A percentile compares a stretch with the other conserved stretches of the same genome.
Evolutionary conservation across 2,888 invertebrate genomes (phyloP).

Genomic region (Drosophila percnosoma): DNA sequence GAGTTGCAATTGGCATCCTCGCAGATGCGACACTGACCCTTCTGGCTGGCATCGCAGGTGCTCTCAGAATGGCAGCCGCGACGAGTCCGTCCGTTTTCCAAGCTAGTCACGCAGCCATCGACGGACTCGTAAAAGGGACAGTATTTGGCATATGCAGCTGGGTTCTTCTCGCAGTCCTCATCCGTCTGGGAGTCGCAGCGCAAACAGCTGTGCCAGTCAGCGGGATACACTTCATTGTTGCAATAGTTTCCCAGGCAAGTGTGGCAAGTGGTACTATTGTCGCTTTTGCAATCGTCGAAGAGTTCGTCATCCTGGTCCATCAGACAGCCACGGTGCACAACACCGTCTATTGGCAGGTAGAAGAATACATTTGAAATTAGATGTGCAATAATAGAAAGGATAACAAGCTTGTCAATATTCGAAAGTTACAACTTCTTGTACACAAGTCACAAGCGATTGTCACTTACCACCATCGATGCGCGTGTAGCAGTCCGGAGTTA

Average conservation of each 20-base stretch:
- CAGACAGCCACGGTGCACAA: slow-evolving; percentile 74
- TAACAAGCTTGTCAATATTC: background rate
- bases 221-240: slow-evolving; percentile 71
- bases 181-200: slow-evolving; percentile 73
- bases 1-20: slow-evolving; percentile 73
- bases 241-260: slow-evolving; percentile 62
- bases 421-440: background rate
- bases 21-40: slow-evolving; percentile 71
- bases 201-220: slow-evolving; percentile 72
- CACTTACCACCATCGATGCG: slow-evolving; percentile 59
- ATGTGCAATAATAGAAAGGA: background rate
- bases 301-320: slow-evolving; percentile 58
- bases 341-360: slow-evolving; percentile 56
- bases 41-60: slow-evolving; percentile 59
- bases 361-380: background rate
- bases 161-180: slow-evolving; percentile 59
- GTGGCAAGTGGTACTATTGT: slow-evolving; percentile 56
- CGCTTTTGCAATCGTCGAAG: slow-evolving; percentile 66
- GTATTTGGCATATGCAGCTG: slow-evolving; percentile 47
- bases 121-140: slow-evolving; percentile 64
- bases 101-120: slow-evolving; percentile 70
- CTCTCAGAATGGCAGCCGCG: slow-evolving; percentile 79
- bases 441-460: background rate
- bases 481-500: slow-evolving; percentile 67
- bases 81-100: slow-evolving; percentile 64